Evolutionary conservation across 2,113 vertebrate species (phyloP), one percentile per base, ranked within the genome.

Genomic region (Pelodiscus sinensis): DNA sequence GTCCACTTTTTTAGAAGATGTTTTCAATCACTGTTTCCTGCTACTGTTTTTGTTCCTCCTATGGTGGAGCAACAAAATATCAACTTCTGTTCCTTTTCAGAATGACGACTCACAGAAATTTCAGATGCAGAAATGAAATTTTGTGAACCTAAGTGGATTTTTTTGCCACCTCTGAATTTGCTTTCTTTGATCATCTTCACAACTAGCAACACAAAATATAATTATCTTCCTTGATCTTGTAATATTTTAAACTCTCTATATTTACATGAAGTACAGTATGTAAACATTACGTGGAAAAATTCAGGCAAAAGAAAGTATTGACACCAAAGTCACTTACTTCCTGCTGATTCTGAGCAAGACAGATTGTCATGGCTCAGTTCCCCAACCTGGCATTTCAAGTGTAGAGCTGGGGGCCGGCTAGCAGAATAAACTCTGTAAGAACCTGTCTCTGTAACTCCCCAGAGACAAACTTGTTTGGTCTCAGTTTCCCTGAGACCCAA

Each of bases 241-340:
- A 35, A 25, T 21, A 21, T 38, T 79, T 6, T 21, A 0, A 12
- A 13, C 3, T 16, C 27, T 56, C 44, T 1, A 0, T 0, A 24
- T 44, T 2, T 3, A 25, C 73, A 84, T 83, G 55, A 60, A 0
- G 18, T 1, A 62, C 0, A 0, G 14, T 25, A 9, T 60, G 16
- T 38, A 50, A 29, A 81, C 54, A 88, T 86, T 81, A 90, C 0
- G 0, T 0, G 8, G 52, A 27, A 29, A 77, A 50, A 50, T 13
- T 77, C 38, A 77, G 38, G 38, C 73, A 25, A 35, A 25, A 50
- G 4, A 21, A 91, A 56, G 1, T 55, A 27, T 60, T 94, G 86
- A 89, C 90, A 62, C 58, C 1, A 4, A 73, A 62, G 86, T 4
- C 82, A 1, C 51, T 92, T 88, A 2, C 31, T 6, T 9, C 22